These are phyloP conservation scores for Pachycephus smyrnensis DNA, from an alignment of 2,888 invertebrate species.

Conservation along the genomic window DNA sequence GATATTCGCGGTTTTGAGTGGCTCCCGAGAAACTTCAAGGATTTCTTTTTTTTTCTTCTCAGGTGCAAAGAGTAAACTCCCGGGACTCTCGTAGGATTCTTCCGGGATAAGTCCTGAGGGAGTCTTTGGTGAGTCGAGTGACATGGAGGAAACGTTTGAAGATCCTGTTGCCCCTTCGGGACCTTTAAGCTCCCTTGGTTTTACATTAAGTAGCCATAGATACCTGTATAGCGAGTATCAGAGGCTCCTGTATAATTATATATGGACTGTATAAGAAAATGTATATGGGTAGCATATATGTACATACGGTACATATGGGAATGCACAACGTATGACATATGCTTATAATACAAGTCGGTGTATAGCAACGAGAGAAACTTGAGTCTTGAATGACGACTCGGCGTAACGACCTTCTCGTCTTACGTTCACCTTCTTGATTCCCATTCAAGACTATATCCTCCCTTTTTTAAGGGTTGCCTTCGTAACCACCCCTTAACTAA, in stretches of 20 bases:
- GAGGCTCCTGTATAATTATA: not conserved
- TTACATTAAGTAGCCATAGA: not conserved
- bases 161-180: not conserved
- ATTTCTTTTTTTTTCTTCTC: conserved; percentile 1
- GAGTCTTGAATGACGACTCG: conserved; percentile 12
- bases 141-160: not conserved
- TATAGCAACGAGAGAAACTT: not conserved
- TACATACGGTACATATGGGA: not conserved
- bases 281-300: not conserved
- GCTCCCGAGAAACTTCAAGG: not conserved
- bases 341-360: not conserved
- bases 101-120: not conserved
- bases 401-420: conserved; percentile 38
- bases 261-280: not conserved
- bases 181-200: not conserved
- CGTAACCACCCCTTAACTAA: conserved; percentile 27
- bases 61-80: not conserved
- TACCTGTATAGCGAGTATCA: not conserved
- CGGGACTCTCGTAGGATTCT: not conserved
- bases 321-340: not conserved
- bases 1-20: not conserved
- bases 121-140: not conserved
- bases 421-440: conserved; percentile 32
- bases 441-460: conserved; percentile 36
- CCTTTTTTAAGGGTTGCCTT: conserved; percentile 23